Evolutionary conservation across 2,797 vertebrate genomes (phyloP).

Genomic region (Xenops minutus): DNA sequence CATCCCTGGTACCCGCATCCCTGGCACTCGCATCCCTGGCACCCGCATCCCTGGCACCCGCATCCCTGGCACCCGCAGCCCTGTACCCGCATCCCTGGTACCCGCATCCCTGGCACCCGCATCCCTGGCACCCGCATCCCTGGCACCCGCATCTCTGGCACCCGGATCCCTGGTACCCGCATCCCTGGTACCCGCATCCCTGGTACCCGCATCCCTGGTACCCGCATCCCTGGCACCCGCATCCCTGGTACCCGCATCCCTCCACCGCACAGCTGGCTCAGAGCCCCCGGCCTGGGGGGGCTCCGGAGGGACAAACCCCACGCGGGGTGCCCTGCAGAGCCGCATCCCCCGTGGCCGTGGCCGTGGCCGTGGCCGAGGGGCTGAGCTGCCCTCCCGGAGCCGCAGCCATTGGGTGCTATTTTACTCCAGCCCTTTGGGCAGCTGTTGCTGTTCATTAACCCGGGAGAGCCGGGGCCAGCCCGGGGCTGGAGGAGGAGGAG

Average conservation of each 20-base stretch:
- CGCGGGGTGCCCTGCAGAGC: neutral
- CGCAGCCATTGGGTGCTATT: constrained; percentile 65
- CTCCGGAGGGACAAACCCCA: fast-evolving
- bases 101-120: too few relatives aligned
- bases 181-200: too few relatives aligned
- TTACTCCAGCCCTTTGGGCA: constrained; percentile 47
- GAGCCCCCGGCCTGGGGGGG: fast-evolving
- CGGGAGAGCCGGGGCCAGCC: neutral
- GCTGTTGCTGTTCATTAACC: constrained; percentile 68
- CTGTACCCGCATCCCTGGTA: too few relatives aligned
- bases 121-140: too few relatives aligned
- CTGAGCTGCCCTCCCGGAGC: neutral
- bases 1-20: too few relatives aligned
- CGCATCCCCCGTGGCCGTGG: fast-evolving
- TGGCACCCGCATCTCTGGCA: too few relatives aligned
- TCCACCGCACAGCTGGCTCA: neutral
- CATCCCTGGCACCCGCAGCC: neutral
- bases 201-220: too few relatives aligned
- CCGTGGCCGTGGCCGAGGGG: neutral
- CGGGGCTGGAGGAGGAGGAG: neutral
- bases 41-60: too few relatives aligned
- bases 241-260: neutral
- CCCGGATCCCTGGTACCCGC: neutral
- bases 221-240: too few relatives aligned
- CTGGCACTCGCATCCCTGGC: too few relatives aligned